Base-by-base conservation (phyloP, 2,888 invertebrate genomes). In the Argyra leucocephala region DNA sequence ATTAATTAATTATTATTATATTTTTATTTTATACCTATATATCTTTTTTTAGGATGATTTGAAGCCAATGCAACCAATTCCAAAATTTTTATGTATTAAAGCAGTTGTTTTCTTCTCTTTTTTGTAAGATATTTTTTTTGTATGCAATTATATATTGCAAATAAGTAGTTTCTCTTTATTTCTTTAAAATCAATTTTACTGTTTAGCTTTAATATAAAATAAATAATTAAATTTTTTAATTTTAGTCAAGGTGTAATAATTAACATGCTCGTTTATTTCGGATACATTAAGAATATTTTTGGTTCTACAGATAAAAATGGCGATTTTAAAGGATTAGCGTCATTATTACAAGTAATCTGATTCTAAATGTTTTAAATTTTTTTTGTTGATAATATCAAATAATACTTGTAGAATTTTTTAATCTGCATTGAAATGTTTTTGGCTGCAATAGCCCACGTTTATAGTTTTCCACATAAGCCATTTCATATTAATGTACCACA, bases 381-480 rank as follows among this genome's bases (percentile, higher is more conserved):
- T 18, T 61, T 4, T 23, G 1, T 2, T 57, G 10, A 15, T 59
- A n/a, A 6, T 57, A 15, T 12, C 37, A 61, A 48, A 61, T 62
- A 60, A 37, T 31, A 66, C 67, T 82, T 83, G 22, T 83, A 96
- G 89, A 93, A 97, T 81, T 96, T 97, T 80, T 81, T 94, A 65
- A 95, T 97, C 71, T 97, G 97, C 77, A 93, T 97, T 74, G 97
- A 97, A 83, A 97, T 97, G 97, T 96, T 96, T 77, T 78, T 96
- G 73, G 96, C 96, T 24, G 94, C 96, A 1, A 86, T 96, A 24
- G 96, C 95, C 0, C 96, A 97, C 78, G 93, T 94, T 78, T 96
- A 91, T 80, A 93, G 94, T 74, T 97, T 97, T 79, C 92, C 95
- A n/a, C 92, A 95, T 78, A 87, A 89, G 76, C 92, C 93, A 58